phyloP scores from a whole-genome alignment of 2,797 vertebrate species.

The Mustela erminea region DNA sequence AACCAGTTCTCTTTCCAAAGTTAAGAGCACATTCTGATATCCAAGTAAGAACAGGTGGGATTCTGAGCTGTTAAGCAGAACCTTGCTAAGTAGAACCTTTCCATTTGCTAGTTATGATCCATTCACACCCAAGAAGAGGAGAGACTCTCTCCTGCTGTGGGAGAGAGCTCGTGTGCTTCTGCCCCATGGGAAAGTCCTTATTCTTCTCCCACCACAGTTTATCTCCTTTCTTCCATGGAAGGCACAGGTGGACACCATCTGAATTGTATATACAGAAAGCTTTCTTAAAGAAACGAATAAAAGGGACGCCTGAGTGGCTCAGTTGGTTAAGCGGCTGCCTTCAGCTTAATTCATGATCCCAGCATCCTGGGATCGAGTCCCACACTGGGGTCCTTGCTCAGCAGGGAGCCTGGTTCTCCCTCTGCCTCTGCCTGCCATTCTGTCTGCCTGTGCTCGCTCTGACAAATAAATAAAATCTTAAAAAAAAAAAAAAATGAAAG shows the following conservation, averaged over 20 bases:
- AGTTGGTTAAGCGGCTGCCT: no score
- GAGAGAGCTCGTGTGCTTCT: neutral
- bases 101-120: neutral
- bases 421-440: no score
- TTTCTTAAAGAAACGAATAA: conserved; percentile 8
- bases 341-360: no score
- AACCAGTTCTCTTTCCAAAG: neutral
- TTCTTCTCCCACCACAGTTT: neutral
- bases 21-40: neutral
- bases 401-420: no score
- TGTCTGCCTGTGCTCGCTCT: no score
- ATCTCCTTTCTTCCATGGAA: neutral
- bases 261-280: neutral
- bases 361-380: no score
- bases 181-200: neutral
- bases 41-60: neutral
- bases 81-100: neutral
- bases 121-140: neutral
- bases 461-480: no score
- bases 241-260: neutral
- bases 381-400: no score
- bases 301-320: neutral
- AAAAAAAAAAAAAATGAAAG: neutral
- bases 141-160: neutral
- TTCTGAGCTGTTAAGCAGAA: neutral